These are phyloP conservation scores for Nymphalis polychloros DNA, from an alignment of 2,888 invertebrate genomes.

Conservation along the genomic window DNA sequence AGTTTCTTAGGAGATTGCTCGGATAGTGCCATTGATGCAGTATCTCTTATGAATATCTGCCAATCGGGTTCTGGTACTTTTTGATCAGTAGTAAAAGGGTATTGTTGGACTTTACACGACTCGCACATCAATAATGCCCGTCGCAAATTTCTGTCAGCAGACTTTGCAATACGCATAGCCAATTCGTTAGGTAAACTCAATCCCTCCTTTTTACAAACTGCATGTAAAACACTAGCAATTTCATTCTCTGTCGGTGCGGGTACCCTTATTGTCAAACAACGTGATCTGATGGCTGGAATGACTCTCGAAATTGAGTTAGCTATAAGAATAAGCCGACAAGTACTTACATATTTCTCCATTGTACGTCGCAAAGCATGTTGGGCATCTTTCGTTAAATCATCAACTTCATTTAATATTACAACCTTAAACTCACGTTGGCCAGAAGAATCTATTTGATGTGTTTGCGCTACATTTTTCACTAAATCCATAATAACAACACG, in stretches of 20 bases:
- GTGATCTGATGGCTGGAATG: conserved; percentile 97
- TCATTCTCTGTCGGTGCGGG: conserved; percentile 92
- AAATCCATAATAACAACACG: conserved; percentile 98
- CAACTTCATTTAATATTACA: conserved; percentile 96
- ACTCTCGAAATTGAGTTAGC: conserved; percentile 97
- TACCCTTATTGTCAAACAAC: conserved; percentile 96
- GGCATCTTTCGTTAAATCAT: conserved; percentile 97
- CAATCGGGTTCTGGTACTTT: conserved; percentile 95
- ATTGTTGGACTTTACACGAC: conserved; percentile 95
- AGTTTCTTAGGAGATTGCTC: conserved; percentile 94
- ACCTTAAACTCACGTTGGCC: conserved; percentile 98
- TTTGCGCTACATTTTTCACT: conserved; percentile 98
- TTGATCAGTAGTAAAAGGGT: conserved; percentile 91
- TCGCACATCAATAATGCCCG: conserved; percentile 96
- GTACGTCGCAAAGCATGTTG: conserved; percentile 98
- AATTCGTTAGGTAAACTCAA: conserved; percentile 88
- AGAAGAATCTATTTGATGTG: conserved; percentile 93
- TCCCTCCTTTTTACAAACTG: conserved; percentile 90
- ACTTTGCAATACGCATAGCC: conserved; percentile 88
- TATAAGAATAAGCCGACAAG: conserved; percentile 96
- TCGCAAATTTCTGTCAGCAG: conserved; percentile 93
- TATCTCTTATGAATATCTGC: conserved; percentile 93
- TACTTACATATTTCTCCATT: conserved; percentile 99
- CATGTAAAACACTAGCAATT: conserved; percentile 85
- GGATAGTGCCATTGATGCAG: conserved; percentile 91